Evolutionary conservation across 2,797 vertebrate genomes (phyloP).

Genomic region (Acipenser transmontanus): DNA sequence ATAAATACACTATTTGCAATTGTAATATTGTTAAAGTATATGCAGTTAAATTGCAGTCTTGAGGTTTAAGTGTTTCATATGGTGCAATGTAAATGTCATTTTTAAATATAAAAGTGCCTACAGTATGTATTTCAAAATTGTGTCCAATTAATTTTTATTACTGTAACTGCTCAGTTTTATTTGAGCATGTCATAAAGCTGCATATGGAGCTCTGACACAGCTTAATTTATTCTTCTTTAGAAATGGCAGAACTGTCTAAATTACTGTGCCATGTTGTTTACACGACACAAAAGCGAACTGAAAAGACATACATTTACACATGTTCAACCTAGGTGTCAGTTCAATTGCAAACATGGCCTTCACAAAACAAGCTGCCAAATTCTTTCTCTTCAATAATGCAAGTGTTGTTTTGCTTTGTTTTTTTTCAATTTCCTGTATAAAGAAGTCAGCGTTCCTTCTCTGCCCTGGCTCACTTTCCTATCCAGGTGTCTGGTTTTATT

Average conservation of each 20-base stretch:
- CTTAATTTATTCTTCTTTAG: background rate
- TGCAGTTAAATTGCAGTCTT: too few relatives aligned
- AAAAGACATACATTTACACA: constrained; percentile 57
- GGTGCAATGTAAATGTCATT: too few relatives aligned
- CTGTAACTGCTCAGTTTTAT: constrained; percentile 17
- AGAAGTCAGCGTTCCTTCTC: background rate
- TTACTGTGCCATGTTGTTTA: constrained; percentile 37
- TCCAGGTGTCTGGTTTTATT: background rate
- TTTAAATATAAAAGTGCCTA: too few relatives aligned
- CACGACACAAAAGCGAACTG: constrained; percentile 52
- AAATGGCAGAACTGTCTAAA: constrained; percentile 24
- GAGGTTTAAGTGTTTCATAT: too few relatives aligned
- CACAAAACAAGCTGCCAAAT: constrained; percentile 18
- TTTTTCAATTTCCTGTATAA: background rate
- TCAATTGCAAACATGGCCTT: constrained; percentile 38
- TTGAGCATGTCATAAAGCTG: constrained; percentile 39
- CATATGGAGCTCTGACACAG: constrained; percentile 37
- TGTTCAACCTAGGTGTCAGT: constrained; percentile 52
- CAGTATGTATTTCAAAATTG: background rate
- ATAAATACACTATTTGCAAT: too few relatives aligned
- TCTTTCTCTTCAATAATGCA: background rate
- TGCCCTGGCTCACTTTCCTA: background rate
- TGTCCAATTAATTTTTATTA: constrained; percentile 17
- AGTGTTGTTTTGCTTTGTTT: background rate
- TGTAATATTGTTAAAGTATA: too few relatives aligned